Base-by-base conservation (phyloP, 30 jellyfish, hydroid and myxozoan genomes). In the Hydractinia echinata region DNA sequence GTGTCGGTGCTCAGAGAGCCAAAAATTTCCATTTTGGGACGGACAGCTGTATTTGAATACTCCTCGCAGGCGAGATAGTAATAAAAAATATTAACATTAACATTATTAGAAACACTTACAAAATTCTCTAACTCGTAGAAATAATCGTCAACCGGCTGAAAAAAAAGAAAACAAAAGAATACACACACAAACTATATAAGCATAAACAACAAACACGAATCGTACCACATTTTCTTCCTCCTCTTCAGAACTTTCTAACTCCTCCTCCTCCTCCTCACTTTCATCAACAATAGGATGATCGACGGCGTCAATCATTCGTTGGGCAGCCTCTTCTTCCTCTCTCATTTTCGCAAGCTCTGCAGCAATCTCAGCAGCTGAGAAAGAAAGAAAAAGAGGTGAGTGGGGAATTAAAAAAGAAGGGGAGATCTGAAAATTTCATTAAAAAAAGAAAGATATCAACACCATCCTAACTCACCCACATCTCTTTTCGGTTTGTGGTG, bases 331-430 rank as follows among this genome's bases (percentile, higher is more conserved):
- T 66, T 85, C 97, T 72, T 86, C 83, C 71, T 77, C 82, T 67
- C 86, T 89, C 11, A 91, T 55, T 72, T 82, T 87, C 18, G 97
- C 97, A 11, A 91, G 82, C 78, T 91, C 97, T 6, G 97, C 97
- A 7, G 95, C 96, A 5, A 91, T 92, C 73, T 91, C 97, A 5
- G 97, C 97, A 67, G 97, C 97, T 91, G 4, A 53, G 51, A 14
- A 13, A 64, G 18, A 64, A 64, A 64, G 69, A 58, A 11, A 16
- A 13, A 58, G 69, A 13, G 69, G 15, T 16, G 19, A 58, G 15
- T 58, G 69, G 74, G 74, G 39, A 6, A 7, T 44, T 7, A 13
- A 44, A 13, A 64, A 6, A n/a, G 39, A n/a, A 7, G 74, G 39
- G 39, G 6, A 64, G 69, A 0, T 58, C 69, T 13, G 18, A 58